Percentiles rank a stretch among this genome's conserved stretches.
Evolutionary conservation across 1,140 invertebrate genomes (phyloP).

Genomic region (Drosophila subpulchrella): DNA sequence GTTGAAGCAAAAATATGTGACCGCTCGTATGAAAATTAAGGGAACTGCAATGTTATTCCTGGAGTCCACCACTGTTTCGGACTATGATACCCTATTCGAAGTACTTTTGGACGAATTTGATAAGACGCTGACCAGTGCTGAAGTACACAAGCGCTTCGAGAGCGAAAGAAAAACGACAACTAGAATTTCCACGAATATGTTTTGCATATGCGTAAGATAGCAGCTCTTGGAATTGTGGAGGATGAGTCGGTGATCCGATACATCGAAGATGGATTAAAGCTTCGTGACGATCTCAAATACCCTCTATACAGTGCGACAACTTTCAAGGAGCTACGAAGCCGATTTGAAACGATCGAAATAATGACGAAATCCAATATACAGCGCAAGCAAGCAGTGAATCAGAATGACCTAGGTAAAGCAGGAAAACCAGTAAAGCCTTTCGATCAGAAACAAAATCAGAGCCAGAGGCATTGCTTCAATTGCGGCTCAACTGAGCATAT

Average conservation of each 20-base stretch:
- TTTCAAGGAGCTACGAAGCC: neutral
- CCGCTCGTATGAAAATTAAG: too few species aligned
- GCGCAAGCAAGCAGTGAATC: too few species aligned
- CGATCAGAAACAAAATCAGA: too few species aligned
- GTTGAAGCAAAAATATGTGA: neutral
- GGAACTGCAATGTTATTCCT: neutral
- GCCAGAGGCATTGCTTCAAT: too few species aligned
- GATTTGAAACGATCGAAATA: neutral
- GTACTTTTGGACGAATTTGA: neutral
- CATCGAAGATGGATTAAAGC: neutral
- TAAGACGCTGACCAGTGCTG: neutral
- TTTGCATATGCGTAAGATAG: constrained; percentile 2
- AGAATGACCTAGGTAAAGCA: too few species aligned
- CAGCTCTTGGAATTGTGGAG: neutral
- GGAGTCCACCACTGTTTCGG: neutral
- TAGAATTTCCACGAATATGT: neutral
- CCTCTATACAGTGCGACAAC: neutral
- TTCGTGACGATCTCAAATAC: constrained; percentile 2
- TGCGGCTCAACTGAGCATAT: too few species aligned
- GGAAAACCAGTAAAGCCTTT: too few species aligned
- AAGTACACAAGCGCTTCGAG: neutral
- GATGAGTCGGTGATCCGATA: neutral
- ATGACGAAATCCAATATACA: too few species aligned
- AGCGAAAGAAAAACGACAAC: neutral
- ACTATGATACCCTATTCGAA: neutral